These are phyloP conservation scores for Plebejus melissa DNA, from an alignment of 2,888 invertebrate species.

Conservation along the genomic window DNA sequence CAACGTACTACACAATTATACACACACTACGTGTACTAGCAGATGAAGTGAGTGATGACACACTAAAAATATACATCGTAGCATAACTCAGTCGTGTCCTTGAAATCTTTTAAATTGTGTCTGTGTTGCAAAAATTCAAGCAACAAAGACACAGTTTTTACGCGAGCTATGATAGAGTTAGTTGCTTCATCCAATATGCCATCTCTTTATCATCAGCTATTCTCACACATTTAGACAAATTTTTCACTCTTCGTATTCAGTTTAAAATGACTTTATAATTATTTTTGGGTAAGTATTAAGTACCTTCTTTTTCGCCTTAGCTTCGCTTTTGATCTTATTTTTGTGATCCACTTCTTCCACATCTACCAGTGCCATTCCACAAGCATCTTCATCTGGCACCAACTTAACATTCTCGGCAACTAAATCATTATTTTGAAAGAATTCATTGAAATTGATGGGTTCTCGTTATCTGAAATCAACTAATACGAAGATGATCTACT, in stretches of 20 bases:
- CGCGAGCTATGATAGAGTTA: too few species aligned
- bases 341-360: neutral
- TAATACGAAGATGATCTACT: neutral
- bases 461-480: neutral
- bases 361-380: too few species aligned
- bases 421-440: neutral
- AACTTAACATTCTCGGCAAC: neutral
- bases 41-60: neutral
- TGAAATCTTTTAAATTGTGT: neutral
- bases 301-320: neutral
- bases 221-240: conserved; percentile 34
- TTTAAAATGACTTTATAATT: conserved; percentile 10
- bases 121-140: too few species aligned
- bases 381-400: conserved; percentile 26
- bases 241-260: neutral
- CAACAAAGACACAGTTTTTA: neutral
- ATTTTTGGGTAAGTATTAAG: neutral
- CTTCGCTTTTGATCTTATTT: neutral
- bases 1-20: neutral
- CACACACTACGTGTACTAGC: neutral
- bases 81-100: neutral
- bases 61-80: neutral
- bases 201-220: conserved; percentile 41
- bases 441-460: neutral
- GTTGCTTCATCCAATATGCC: neutral